Evolutionary conservation across 2,888 invertebrate genomes (phyloP).

Genomic region (Protophormia terraenovae): DNA sequence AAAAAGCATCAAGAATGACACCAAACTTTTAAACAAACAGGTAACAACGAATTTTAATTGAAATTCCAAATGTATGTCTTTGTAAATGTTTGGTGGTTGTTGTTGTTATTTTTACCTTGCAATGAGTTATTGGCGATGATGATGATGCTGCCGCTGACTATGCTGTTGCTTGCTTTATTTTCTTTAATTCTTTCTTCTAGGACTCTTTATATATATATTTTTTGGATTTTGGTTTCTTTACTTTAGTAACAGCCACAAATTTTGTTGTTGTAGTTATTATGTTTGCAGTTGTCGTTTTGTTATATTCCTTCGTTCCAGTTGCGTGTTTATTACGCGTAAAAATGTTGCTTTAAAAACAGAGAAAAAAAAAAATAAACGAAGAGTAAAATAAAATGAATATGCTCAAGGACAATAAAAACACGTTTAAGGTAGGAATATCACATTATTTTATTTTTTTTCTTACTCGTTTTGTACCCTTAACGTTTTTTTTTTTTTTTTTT

Average conservation of each 20-base stretch:
- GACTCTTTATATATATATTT: too few species aligned
- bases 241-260: not conserved
- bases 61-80: constrained; percentile 43
- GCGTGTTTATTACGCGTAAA: constrained; percentile 58
- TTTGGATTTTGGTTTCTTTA: not conserved
- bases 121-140: not conserved
- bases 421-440: constrained; percentile 45
- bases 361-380: not conserved
- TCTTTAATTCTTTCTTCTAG: not conserved
- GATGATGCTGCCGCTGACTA: too few species aligned
- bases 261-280: not conserved
- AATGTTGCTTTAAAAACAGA: not conserved
- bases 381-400: constrained; percentile 31
- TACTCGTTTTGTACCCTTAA: too few species aligned
- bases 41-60: constrained; percentile 48
- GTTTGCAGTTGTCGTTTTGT: not conserved
- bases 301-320: not conserved
- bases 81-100: not conserved
- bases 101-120: constrained; percentile 3
- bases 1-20: constrained; percentile 15
- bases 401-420: constrained; percentile 57
- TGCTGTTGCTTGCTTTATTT: not conserved
- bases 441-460: constrained; percentile 14
- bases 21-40: constrained; percentile 29
- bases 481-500: not conserved